Evolutionary conservation across 2,888 invertebrate genomes (phyloP).

Genomic region (Dicyrtomina minuta): DNA sequence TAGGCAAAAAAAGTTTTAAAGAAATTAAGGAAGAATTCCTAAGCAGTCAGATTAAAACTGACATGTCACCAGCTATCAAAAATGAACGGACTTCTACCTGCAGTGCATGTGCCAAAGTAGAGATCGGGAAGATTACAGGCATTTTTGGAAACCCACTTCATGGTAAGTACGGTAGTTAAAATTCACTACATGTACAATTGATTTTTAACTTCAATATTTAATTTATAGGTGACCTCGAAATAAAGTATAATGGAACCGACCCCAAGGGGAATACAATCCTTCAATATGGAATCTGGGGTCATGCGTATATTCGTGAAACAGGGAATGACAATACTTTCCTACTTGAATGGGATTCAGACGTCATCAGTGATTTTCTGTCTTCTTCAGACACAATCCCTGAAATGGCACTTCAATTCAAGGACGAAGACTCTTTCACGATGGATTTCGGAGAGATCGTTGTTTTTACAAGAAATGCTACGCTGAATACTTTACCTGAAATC

Average conservation of each 20-base stretch:
- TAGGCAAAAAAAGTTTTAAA: neutral
- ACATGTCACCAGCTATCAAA: no score
- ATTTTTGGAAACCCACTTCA: slow-evolving; percentile 17
- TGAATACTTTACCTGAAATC: slow-evolving; percentile 29
- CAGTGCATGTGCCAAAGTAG: neutral
- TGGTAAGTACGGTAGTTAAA: neutral
- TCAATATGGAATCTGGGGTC: slow-evolving; percentile 20
- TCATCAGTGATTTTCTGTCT: slow-evolving; percentile 28
- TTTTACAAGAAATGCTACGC: slow-evolving; percentile 15
- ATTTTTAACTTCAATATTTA: neutral
- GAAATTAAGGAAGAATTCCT: slow-evolving; percentile 1
- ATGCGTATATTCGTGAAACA: neutral
- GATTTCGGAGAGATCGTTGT: neutral
- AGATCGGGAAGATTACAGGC: neutral
- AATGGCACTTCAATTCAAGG: neutral
- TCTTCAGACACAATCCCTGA: neutral
- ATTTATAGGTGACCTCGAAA: slow-evolving; percentile 18
- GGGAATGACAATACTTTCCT: neutral
- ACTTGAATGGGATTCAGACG: slow-evolving; percentile 23
- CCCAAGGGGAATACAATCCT: slow-evolving; percentile 2
- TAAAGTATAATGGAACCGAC: slow-evolving; percentile 1
- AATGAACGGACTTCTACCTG: no score
- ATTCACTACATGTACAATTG: no score
- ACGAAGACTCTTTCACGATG: slow-evolving; percentile 3
- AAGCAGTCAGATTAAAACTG: no score